Base-by-base conservation (phyloP, 2,113 vertebrate genomes). In the Oplegnathus fasciatus region DNA sequence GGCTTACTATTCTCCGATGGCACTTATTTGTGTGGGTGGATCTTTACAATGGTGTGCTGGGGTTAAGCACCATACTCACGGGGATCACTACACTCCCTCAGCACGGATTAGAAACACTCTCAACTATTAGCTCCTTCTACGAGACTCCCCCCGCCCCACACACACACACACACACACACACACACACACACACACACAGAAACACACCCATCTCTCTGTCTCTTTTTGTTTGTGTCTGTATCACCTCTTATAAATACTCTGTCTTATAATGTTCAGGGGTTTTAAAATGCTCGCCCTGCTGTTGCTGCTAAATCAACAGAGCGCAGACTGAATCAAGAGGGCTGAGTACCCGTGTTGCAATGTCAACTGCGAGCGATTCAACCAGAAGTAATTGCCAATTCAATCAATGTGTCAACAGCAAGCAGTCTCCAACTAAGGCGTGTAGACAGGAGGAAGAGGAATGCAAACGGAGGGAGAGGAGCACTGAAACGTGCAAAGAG, bases 391-490 rank as follows among this genome's bases (percentile, higher is more conserved):
- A 93, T 91, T 91, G 92, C 80, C 87, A 92, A 88, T 92, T 94
- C 93, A 91, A 91, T 94, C 93, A 92, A 92, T 90, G 88, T 93
- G 91, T 94, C 91, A 92, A 85, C 89, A 88, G 86, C 72, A 84
- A 88, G 87, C 87, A 78, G 81, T 65, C 85, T 81, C 77, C 77
- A 60, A 85, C 78, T 85, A 69, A 75, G 54, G 78, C 69, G 13
- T 76, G 71, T 8, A 70, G 79, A 92, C 83, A 77, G 52, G 61
- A 77, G 40, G 40, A 54, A 76, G 73, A 88, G 74, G 46, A 81
- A 89, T 57, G 88, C 70, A 67, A 75, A 81, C 18, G 15, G 69
- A 84, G 48, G 60, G 46, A 54, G 72, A 75, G 70, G 73, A 84
- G 85, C 57, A 87, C 17, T 67, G 86, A 82, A 61, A 86, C 5